Base-by-base conservation (phyloP, 2,113 vertebrate genomes). In the Silurus meridionalis region DNA sequence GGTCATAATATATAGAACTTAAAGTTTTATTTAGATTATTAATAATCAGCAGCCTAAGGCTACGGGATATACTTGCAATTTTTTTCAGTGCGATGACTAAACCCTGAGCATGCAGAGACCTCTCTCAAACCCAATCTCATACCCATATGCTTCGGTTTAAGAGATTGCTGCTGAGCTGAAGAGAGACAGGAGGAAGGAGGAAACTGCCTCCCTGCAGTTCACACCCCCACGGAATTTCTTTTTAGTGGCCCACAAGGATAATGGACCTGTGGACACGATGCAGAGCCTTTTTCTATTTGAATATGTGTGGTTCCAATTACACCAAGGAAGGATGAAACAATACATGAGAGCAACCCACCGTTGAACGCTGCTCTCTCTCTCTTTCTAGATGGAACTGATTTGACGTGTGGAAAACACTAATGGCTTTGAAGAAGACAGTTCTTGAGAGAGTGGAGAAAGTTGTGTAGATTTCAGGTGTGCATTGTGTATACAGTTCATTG, bases 121-220 rank as follows among this genome's bases (percentile, higher is more conserved):
- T 64, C 85, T 71, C 60, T 61, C 84, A 55, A 37, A 60, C 10
- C 79, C n/a, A 72, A 25, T 74, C 66, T 15, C 50, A 63, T 19
- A 37, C 79, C 80, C 87, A 88, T 86, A 53, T 83, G 84, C 87
- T 88, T 88, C 55, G 37, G 48, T 78, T 86, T 88, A 83, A 15
- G 63, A n/a, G 63, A 84, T 53, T 66, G 64, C 58, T 80, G 48
- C 74, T 79, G 63, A 72, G 67, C 46, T 6, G 19, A 86, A 67
- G 28, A 52, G 85, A 72, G 79, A 82, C 52, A 67, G 66, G 37
- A 83, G 71, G 50, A 57, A 83, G 78, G 58, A 75, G 57, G 81
- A 80, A 86, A 80, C n/a, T 0, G 85, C 84, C 66, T 88, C 57
- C 84, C 58, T 83, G 48, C 58, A 57, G 60, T 58, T 83, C 80